Evolutionary conservation across 92 coral and sea anemone species (phyloP).

Genomic region (Meandrina meandrites): DNA sequence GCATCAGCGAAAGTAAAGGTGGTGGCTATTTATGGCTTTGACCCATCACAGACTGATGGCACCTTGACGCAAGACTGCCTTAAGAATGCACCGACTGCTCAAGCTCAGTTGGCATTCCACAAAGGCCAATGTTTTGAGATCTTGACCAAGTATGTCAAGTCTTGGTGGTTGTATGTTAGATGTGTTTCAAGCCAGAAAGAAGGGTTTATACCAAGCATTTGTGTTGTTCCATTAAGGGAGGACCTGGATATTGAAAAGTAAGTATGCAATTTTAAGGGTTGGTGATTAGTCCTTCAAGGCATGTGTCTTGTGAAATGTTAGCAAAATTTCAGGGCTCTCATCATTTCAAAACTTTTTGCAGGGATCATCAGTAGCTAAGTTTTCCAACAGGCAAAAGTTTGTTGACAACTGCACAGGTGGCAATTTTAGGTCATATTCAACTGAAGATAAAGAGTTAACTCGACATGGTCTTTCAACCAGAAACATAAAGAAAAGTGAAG

Average conservation of each 20-base stretch:
- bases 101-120: slow-evolving; percentile 63
- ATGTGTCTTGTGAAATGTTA: no score
- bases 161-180: slow-evolving; percentile 86
- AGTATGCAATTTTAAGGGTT: slow-evolving; percentile 29
- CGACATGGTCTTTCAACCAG: no score
- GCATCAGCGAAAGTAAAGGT: slow-evolving; percentile 37
- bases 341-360: no score
- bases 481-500: no score
- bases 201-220: slow-evolving; percentile 82
- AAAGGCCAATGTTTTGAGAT: slow-evolving; percentile 82
- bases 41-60: slow-evolving; percentile 60
- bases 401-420: no score
- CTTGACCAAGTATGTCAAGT: slow-evolving; percentile 49
- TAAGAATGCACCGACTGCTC: slow-evolving; percentile 53
- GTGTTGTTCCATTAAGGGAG: slow-evolving; percentile 65
- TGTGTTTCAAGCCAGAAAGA: slow-evolving; percentile 48
- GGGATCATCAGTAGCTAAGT: no score
- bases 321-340: no score
- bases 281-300: no score
- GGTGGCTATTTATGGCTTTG: slow-evolving; percentile 71
- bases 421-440: no score
- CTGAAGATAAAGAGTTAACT: no score
- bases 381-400: no score
- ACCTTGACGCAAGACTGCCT: slow-evolving; percentile 57
- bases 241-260: slow-evolving; percentile 73